Conservation (phyloP, 2,113 vertebrate genomes). For the Protobothrops mucrosquamatus region DNA sequence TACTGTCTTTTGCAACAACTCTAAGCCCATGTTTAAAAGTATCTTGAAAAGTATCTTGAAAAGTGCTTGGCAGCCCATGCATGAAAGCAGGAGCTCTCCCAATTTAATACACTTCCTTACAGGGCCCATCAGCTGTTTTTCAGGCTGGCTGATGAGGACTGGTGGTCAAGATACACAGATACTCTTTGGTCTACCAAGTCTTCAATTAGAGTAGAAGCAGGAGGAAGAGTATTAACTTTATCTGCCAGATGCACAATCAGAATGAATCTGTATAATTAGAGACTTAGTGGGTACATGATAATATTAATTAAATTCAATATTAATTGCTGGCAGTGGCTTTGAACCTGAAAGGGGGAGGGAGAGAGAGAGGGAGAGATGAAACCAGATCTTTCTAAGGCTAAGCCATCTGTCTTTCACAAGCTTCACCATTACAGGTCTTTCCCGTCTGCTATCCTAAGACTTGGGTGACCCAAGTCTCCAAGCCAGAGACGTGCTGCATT, state of each 20-base stretch:
- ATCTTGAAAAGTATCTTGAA: not conserved
- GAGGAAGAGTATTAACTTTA: not conserved
- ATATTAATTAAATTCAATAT: not conserved
- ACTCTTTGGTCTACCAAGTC: not conserved
- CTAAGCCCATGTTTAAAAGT: not conserved
- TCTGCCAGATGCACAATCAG: not conserved
- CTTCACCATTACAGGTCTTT: too few species aligned
- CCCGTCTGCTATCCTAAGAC: too few species aligned
- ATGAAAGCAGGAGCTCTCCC: not conserved
- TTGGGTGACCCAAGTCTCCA: too few species aligned
- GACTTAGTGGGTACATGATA: not conserved
- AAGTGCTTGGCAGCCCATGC: not conserved
- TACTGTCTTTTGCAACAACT: not conserved
- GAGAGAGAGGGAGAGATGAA: not conserved
- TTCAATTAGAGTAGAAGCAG: not conserved
- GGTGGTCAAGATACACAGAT: not conserved
- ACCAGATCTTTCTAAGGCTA: too few species aligned
- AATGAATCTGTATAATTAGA: not conserved
- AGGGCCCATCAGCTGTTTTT: not conserved
- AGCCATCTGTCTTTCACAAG: too few species aligned
- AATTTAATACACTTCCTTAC: not conserved
- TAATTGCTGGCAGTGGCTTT: not conserved
- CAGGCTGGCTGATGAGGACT: not conserved
- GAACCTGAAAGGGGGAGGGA: not conserved
- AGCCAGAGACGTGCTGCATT: too few species aligned